Evolutionary conservation across 1,140 invertebrate genomes (phyloP), one percentile per base, ranked within the genome.

Genomic region (Ooceraea biroi): DNA sequence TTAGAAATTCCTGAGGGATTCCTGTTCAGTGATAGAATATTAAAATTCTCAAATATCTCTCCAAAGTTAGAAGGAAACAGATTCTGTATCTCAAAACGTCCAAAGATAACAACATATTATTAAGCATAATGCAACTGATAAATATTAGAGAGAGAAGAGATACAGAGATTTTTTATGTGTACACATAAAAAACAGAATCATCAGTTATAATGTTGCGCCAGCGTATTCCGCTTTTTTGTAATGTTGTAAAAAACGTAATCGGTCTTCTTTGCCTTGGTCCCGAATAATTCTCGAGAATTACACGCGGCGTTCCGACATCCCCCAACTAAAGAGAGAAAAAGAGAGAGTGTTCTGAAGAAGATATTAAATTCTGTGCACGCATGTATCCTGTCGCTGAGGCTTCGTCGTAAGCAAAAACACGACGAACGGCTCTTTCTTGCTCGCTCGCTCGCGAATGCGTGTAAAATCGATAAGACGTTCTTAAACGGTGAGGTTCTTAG

Each of bases 331-430:
- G 36, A 36, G 7, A 3, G 36, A 36, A 36, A 7, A 7, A 36
- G 7, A 36, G 36, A 82, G 58, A 74, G 30, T 61, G 44, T 61
- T 50, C 69, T n/a, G 41, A 19, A 50, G 69, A 82, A 52, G 69
- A 82, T 61, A 74, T 74, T 61, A 61, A 61, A 82, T 82, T 82
- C 27, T n/a, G 44, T 52, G n/a, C 68, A 27, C 36, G n/a, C 68
- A 27, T 48, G 44, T 61, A 73, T 65, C 14, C 19, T 27, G 57
- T 61, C 68, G 55, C 58, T 50, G 30, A 61, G 27, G 14, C 17
- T n/a, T n/a, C 19, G 12, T 7, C 14, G 25, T 61, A n/a, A 61
- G 44, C 41, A 61, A 50, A 82, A 58, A 82, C 52, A 72, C 41
- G 52, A n/a, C 19, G 14, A 41, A 48, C 44, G 60, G 12, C 60